Conservation (phyloP, 2,797 vertebrate species). For the Meriones psammophilus region DNA sequence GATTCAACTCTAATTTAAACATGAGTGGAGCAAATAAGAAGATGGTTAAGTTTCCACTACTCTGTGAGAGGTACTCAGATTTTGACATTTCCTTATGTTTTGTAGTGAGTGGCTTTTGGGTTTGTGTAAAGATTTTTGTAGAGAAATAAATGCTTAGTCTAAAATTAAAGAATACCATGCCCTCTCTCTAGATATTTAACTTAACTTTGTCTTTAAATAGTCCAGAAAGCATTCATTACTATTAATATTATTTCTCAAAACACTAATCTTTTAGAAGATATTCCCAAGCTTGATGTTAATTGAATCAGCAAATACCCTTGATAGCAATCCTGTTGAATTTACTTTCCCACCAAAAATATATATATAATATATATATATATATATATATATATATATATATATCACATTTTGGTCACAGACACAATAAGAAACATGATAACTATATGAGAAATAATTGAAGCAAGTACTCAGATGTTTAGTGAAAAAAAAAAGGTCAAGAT, state of each 20-base stretch:
- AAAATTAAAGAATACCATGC: neutral
- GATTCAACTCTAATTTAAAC: neutral
- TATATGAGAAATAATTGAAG: conserved; percentile 8
- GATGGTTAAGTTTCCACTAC: neutral
- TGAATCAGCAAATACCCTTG: conserved; percentile 35
- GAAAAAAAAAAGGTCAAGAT: neutral
- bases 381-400: conserved; percentile 56
- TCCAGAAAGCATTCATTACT: neutral
- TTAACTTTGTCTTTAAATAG: neutral
- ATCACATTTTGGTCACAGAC: neutral
- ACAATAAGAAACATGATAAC: neutral
- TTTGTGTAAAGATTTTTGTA: conserved; percentile 50
- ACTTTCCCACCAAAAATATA: neutral
- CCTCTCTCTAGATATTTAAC: neutral
- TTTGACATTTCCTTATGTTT: conserved; percentile 6
- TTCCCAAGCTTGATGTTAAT: neutral
- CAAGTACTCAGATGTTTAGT: neutral
- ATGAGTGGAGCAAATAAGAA: neutral
- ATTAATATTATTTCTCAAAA: neutral
- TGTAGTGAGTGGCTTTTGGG: neutral
- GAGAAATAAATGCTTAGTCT: neutral
- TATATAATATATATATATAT: conserved; percentile 23
- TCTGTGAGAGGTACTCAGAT: neutral
- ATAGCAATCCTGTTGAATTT: conserved; percentile 6
- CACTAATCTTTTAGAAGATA: conserved; percentile 25